Evolutionary conservation across 2,888 invertebrate genomes (phyloP).

Genomic region (Melanotus villosus): DNA sequence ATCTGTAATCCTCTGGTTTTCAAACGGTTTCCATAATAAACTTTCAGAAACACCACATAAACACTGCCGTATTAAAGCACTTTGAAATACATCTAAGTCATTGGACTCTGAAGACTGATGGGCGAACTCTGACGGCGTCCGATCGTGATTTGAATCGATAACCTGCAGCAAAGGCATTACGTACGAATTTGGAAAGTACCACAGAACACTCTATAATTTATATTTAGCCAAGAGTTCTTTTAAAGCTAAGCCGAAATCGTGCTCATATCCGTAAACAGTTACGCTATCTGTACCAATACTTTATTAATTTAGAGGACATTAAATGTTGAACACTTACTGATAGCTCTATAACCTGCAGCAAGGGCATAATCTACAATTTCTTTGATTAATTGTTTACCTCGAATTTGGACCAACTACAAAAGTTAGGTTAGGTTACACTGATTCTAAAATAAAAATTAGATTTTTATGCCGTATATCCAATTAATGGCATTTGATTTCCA

Average conservation of each 20-base stretch:
- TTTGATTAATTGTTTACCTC: slow-evolving; percentile 69
- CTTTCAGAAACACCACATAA: slow-evolving; percentile 83
- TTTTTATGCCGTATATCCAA: slow-evolving; percentile 70
- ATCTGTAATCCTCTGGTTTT: slow-evolving; percentile 72
- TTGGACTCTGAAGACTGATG: slow-evolving; percentile 12
- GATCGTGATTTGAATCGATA: slow-evolving; percentile 43
- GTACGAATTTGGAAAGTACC: too few relatives aligned
- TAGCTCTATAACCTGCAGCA: slow-evolving; percentile 77
- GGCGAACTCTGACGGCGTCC: too few relatives aligned
- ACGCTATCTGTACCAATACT: slow-evolving; percentile 85
- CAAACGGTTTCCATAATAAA: slow-evolving; percentile 80
- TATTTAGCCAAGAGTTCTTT: slow-evolving; percentile 77
- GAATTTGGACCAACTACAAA: slow-evolving; percentile 75
- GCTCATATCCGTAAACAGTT: slow-evolving; percentile 82
- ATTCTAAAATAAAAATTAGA: neutral
- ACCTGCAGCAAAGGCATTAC: too few relatives aligned
- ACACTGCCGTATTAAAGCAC: slow-evolving; percentile 81
- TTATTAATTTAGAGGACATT: too few relatives aligned
- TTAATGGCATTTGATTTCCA: slow-evolving; percentile 71
- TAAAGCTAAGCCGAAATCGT: slow-evolving; percentile 77
- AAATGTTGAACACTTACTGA: slow-evolving; percentile 76
- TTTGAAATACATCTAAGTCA: slow-evolving; percentile 72
- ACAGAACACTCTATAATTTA: too few relatives aligned
- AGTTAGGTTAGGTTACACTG: slow-evolving; percentile 5
- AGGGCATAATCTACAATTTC: slow-evolving; percentile 76